Base-by-base conservation (phyloP, 2,797 vertebrate species). In the Bradypodion pumilum region DNA sequence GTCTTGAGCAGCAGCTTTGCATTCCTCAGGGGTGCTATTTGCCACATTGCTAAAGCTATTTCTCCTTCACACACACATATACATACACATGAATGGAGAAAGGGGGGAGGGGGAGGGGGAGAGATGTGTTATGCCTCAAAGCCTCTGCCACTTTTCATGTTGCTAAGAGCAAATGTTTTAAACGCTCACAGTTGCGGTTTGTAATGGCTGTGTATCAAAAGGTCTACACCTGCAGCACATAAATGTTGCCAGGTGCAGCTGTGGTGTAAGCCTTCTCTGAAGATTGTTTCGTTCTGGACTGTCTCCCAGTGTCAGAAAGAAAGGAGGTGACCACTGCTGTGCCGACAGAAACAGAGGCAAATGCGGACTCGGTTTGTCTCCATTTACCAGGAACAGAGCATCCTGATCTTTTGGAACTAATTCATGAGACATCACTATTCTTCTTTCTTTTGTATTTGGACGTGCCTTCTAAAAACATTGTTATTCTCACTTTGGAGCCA, bases 1-100 rank as follows among this genome's bases (percentile, higher is more conserved):
- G 27, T 73, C 62, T 91, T 79, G 86, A 90, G 84, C 74, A 93
- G 86, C 87, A 85, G 46, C 82, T 91, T 90, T 89, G 74, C 82
- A 89, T 93, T 91, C 86, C 89, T 91, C 16, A 63, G 81, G 86
- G 87, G 73, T 83, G 46, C 66, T 84, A 73, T 87, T 74, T 87
- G 65, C 81, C 44, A 90, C 85, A 85, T 87, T 85, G 81, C 87
- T 80, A 83, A 76, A 83, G 88, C 88, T 85, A 69, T 75, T 90
- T 89, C 86, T 91, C 83, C n/a, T 46, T 49, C 25, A 10, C 19
- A 10, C 3, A 23, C 29, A 27, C 74, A 44, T 75, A 56, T 8
- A 46, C 85, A 29, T 1, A 81, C 52, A 35, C 68, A 81, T 16
- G 78, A 40, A 68, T 13, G 32, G 1, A 23, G 42, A 23, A 7